phyloP scores from a whole-genome alignment of 2,888 invertebrate species.

The Drosophila quinaria region DNA sequence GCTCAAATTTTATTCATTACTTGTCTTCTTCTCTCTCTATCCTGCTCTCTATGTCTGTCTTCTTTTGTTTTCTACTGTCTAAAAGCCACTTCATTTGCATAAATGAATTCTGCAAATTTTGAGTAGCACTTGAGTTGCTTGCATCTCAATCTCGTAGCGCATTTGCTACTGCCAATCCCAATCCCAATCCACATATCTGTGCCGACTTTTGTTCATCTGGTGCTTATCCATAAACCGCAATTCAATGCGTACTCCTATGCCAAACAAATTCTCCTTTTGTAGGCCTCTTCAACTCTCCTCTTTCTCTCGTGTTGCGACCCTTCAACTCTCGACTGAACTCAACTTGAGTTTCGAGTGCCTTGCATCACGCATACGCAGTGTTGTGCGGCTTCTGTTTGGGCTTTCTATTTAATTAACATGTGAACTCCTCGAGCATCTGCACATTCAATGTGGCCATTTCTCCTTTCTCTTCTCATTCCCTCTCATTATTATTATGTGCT shows the following conservation, averaged over 20 bases:
- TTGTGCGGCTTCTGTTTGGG: conserved; percentile 40
- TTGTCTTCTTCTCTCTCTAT: conserved; percentile 33
- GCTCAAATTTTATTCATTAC: conserved; percentile 77
- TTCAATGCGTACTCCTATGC: conserved; percentile 68
- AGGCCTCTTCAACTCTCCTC: conserved; percentile 1
- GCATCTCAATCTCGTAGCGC: conserved; percentile 12
- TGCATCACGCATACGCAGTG: conserved; percentile 60
- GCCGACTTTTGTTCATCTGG: conserved; percentile 21
- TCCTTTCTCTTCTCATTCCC: neutral
- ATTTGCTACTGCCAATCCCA: conserved; percentile 44
- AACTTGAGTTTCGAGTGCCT: conserved; percentile 57
- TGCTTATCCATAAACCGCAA: conserved; percentile 70
- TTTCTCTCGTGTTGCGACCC: neutral
- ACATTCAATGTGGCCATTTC: conserved; percentile 60
- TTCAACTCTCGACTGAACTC: conserved; percentile 22
- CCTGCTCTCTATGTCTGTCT: conserved; percentile 14
- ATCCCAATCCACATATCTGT: conserved; percentile 13
- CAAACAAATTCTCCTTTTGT: conserved; percentile 60
- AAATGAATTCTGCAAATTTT: conserved; percentile 79
- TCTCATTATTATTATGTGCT: conserved; percentile 21
- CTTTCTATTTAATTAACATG: conserved; percentile 80
- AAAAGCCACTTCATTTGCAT: conserved; percentile 80
- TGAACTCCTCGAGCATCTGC: conserved; percentile 53
- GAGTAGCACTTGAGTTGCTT: conserved; percentile 69
- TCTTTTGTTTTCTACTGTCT: conserved; percentile 16